These are phyloP conservation scores for Drosophila obscura DNA, from an alignment of 1,140 invertebrate genomes.

Conservation along the genomic window DNA sequence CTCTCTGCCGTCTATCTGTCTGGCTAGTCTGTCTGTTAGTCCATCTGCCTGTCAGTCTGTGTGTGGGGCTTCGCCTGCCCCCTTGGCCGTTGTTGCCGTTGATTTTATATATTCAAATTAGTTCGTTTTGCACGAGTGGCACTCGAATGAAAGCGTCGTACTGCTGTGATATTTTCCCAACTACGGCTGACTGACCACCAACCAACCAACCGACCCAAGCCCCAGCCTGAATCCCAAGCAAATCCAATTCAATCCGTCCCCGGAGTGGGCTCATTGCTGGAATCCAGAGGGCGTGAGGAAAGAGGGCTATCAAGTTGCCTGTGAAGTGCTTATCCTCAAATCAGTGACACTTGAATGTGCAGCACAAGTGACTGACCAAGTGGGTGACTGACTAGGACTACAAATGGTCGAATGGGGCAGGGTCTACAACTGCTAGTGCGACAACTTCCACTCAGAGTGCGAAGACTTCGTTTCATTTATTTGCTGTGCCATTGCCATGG, in stretches of 20 bases:
- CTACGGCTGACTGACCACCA: slow-evolving; percentile 66
- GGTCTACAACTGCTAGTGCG: neutral
- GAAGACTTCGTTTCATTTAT: slow-evolving; percentile 68
- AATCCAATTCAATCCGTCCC: slow-evolving; percentile 22
- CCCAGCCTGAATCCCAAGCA: slow-evolving; percentile 24
- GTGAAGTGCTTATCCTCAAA: slow-evolving; percentile 82
- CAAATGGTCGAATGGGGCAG: slow-evolving; percentile 2
- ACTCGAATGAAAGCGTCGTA: slow-evolving; percentile 66
- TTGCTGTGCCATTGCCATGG: slow-evolving; percentile 62
- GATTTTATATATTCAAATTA: slow-evolving; percentile 82
- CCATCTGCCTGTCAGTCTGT: slow-evolving; percentile 9
- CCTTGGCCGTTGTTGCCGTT: slow-evolving; percentile 56
- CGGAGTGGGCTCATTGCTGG: neutral
- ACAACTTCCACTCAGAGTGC: slow-evolving; percentile 54
- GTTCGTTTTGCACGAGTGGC: slow-evolving; percentile 80
- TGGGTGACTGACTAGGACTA: slow-evolving; percentile 55
- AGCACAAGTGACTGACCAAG: slow-evolving; percentile 81
- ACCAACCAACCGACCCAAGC: slow-evolving; percentile 20
- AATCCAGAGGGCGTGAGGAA: neutral
- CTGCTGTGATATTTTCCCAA: slow-evolving; percentile 72
- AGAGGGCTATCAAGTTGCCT: slow-evolving; percentile 76
- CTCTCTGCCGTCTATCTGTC: slow-evolving; percentile 41
- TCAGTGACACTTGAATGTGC: slow-evolving; percentile 82
- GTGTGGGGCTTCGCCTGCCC: slow-evolving; percentile 48
- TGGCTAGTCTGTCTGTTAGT: neutral